phyloP scores from a whole-genome alignment of 2,113 vertebrate genomes.

The Laticauda colubrina region DNA sequence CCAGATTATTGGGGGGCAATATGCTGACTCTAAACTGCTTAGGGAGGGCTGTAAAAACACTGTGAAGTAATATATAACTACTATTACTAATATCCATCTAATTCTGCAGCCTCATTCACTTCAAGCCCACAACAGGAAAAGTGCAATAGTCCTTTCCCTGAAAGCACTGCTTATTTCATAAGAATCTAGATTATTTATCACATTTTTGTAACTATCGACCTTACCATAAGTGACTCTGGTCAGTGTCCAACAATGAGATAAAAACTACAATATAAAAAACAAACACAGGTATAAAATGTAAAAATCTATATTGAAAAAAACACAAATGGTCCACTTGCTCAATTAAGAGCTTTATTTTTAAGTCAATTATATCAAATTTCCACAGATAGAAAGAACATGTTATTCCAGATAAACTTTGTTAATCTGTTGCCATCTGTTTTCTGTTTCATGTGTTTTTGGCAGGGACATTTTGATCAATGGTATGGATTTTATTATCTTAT shows the following conservation, averaged over 20 bases:
- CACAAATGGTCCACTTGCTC: neutral
- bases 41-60: too few relatives aligned
- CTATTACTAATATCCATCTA: neutral
- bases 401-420: neutral
- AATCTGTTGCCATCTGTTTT: neutral
- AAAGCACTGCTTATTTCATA: neutral
- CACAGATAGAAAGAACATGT: neutral
- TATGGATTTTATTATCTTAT: slow-evolving; percentile 1
- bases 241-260: neutral
- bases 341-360: slow-evolving; percentile 10
- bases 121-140: neutral
- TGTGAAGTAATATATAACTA: too few relatives aligned
- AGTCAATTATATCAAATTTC: neutral
- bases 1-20: too few relatives aligned
- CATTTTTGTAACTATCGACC: neutral
- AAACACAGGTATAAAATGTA: neutral
- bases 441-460: slow-evolving; percentile 3
- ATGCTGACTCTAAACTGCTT: too few relatives aligned
- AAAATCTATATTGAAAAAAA: neutral
- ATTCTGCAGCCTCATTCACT: neutral
- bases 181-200: neutral
- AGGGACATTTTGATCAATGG: slow-evolving; percentile 9
- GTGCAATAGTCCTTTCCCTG: neutral
- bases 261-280: neutral
- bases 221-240: neutral